Conservation (phyloP, 2,113 vertebrate genomes). For the Ariopsis seemanni region DNA sequence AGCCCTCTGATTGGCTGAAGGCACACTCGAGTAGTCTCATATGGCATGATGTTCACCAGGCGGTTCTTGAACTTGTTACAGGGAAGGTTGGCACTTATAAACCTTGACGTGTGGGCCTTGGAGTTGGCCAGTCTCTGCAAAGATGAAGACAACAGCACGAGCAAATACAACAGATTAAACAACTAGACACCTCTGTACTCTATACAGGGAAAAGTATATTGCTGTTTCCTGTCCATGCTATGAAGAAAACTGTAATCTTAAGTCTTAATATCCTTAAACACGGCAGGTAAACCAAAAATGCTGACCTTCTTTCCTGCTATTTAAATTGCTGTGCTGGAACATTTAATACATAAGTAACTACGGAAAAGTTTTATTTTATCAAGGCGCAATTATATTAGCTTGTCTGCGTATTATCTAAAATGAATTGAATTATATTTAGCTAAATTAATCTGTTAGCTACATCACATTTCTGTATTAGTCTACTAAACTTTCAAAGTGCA, state of each 20-base stretch:
- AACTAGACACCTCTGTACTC: neutral
- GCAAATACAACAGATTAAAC: neutral
- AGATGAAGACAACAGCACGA: conserved; percentile 25
- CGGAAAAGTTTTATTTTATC: neutral
- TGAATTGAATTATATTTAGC: neutral
- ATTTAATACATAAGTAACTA: neutral
- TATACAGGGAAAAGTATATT: neutral
- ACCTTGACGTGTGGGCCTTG: conserved; percentile 96
- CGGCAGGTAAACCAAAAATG: neutral
- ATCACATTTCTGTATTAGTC: neutral
- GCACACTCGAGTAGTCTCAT: conserved; percentile 93
- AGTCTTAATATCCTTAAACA: neutral
- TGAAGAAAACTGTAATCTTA: neutral
- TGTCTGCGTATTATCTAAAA: neutral
- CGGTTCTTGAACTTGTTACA: conserved; percentile 99
- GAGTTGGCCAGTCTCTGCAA: conserved; percentile 93
- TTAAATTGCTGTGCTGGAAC: neutral
- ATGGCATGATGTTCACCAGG: conserved; percentile 98
- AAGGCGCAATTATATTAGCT: neutral
- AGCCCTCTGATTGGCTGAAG: conserved; percentile 96
- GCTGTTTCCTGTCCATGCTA: neutral
- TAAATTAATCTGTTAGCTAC: neutral
- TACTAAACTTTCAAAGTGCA: neutral
- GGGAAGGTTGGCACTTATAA: conserved; percentile 97
- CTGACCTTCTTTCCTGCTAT: too few relatives aligned